phyloP scores from a whole-genome alignment of 2,113 vertebrate genomes.

The Nyctibius bracteatus region DNA sequence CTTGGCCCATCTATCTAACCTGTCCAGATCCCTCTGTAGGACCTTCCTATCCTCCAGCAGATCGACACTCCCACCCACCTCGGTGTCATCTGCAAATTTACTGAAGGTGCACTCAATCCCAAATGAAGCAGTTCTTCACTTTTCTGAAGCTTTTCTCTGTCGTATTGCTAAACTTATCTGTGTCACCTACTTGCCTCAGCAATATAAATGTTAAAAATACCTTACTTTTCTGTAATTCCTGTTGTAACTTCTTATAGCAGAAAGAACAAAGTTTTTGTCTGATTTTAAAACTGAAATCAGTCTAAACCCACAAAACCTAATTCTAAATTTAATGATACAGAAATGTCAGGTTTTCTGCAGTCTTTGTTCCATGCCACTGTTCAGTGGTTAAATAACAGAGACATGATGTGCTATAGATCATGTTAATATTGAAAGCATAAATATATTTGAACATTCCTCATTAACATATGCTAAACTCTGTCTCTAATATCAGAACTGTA shows the following conservation, averaged over 20 bases:
- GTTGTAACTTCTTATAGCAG: background rate
- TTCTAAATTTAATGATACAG: background rate
- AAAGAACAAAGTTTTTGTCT: background rate
- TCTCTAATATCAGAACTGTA: background rate
- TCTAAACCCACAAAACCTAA: background rate
- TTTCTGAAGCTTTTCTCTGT: background rate
- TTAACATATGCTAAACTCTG: background rate
- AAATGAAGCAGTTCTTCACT: background rate
- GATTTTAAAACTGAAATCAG: background rate
- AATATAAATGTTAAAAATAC: background rate
- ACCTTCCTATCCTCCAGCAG: no score
- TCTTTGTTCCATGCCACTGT: background rate
- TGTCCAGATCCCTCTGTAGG: no score
- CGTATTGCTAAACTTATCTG: background rate
- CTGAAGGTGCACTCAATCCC: no score
- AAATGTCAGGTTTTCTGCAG: background rate
- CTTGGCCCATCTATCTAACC: no score
- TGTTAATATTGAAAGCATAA: background rate
- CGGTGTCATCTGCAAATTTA: no score
- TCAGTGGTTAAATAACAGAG: background rate
- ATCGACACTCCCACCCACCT: no score
- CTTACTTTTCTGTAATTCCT: background rate
- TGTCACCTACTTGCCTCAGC: background rate
- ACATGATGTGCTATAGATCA: background rate
- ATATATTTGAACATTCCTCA: background rate